Evolutionary conservation across 2,113 vertebrate species (phyloP), one percentile per base, ranked within the genome.

Genomic region (Coturnix japonica): DNA sequence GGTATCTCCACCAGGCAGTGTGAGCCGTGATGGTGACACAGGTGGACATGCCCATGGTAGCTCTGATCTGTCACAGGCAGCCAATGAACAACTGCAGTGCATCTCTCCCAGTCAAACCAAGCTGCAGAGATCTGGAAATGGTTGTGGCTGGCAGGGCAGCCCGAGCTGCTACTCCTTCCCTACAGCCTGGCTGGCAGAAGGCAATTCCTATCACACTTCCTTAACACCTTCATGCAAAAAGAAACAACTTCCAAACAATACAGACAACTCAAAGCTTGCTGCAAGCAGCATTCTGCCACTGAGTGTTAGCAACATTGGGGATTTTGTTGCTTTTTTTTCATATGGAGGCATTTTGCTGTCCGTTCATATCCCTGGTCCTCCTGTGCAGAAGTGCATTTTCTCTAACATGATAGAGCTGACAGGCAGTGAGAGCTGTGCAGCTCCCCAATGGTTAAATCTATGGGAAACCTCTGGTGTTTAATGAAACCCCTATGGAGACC

Each of bases 401-500:
- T 95, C 91, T 87, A 88, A 80, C 65, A 76, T 2, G 4, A 63
- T 21, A 64, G 43, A 87, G 80, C 82, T 86, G 93, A 83, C 85
- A 85, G 78, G 65, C 83, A 86, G 85, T 37, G 65, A 94, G 87
- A 77, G 79, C 44, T 31, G 59, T 47, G 78, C 26, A 75, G 28
- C 81, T 60, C 91, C 90, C 91, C 11, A 31, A 61, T 94, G 92
- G 87, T 96, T 86, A 91, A 90, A 85, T 90, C 72, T 20, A 73
- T 51, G 54, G 96, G 96, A 97, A 91, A 95, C 95, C 89, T 90
- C 94, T 93, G 72, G 93, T 86, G 91, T 93, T 96, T 97, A 97
- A 96, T 95, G 97, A 97, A 96, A 96, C 92, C 96, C 96, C 96
- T 90, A 90, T 16, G 37, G 95, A 96, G 96, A 91, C 92, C 95